Evolutionary conservation across 1,140 invertebrate species (phyloP).

Genomic region (Parapsyche elsis): DNA sequence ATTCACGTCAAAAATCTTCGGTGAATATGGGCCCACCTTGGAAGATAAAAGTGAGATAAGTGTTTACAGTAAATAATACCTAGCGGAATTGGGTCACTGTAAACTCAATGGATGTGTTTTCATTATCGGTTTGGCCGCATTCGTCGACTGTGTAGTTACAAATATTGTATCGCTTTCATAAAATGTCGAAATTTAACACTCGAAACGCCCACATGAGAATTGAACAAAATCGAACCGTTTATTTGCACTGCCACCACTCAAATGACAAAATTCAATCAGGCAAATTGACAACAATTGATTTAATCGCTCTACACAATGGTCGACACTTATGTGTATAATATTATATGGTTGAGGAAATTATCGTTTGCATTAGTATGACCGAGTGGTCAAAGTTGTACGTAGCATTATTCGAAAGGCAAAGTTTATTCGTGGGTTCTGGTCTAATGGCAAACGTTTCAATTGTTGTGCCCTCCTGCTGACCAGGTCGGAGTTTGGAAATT

Average conservation of each 20-base stretch:
- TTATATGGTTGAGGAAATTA: not conserved
- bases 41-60: too few species aligned
- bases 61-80: too few species aligned
- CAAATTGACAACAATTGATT: not conserved
- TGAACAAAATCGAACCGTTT: not conserved
- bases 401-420: not conserved
- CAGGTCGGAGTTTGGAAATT: constrained; percentile 22
- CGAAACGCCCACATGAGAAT: not conserved
- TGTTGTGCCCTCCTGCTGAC: not conserved
- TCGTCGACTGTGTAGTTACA: not conserved
- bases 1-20: too few species aligned
- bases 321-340: too few species aligned
- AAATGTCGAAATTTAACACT: not conserved
- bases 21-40: too few species aligned
- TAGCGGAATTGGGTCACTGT: too few species aligned
- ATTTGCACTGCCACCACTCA: not conserved
- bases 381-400: too few species aligned
- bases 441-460: constrained; percentile 19
- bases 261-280: constrained; percentile 16
- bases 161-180: not conserved
- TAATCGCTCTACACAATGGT: too few species aligned
- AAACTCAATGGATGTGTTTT: not conserved
- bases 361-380: not conserved
- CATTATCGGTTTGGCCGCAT: not conserved
- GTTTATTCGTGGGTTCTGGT: not conserved